Evolutionary conservation across 2,797 vertebrate genomes (phyloP).

Genomic region (Chelmon rostratus): DNA sequence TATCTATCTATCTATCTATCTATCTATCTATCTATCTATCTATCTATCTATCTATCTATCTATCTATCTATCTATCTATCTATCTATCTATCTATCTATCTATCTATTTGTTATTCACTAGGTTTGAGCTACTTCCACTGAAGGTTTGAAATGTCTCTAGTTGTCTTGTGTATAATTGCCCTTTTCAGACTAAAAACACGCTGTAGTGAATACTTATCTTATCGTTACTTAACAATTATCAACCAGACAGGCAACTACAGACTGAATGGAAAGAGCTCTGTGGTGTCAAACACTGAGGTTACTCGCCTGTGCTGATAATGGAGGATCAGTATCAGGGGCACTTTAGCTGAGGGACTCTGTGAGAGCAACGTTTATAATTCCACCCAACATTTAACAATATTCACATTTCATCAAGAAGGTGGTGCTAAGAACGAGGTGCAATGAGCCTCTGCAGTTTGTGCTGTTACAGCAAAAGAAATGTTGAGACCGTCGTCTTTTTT

Average conservation of each 20-base stretch:
- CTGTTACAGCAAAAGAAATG: not conserved
- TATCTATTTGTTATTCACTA: too few species aligned
- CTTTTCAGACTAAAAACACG: not conserved
- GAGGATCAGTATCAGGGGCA: slow-evolving; percentile 7
- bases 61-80: not conserved
- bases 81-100: not conserved
- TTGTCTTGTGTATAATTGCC: not conserved
- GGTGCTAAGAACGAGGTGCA: not conserved
- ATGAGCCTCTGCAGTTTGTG: not conserved
- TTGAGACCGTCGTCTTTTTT: not conserved
- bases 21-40: not conserved
- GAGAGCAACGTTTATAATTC: not conserved
- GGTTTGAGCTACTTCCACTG: not conserved
- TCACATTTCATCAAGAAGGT: not conserved
- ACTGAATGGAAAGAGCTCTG: not conserved
- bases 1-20: too few species aligned
- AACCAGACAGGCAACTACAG: not conserved
- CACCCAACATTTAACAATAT: not conserved
- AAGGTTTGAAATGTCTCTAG: not conserved
- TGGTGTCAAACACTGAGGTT: not conserved
- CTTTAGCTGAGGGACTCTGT: not conserved
- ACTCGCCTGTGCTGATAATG: not conserved
- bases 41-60: not conserved
- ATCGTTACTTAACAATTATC: not conserved
- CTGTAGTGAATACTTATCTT: not conserved